A percentile compares a stretch with the other conserved stretches of the same genome.
These are phyloP conservation scores for Falcaria lacertinaria DNA, from an alignment of 2,888 invertebrate genomes.

Conservation along the genomic window DNA sequence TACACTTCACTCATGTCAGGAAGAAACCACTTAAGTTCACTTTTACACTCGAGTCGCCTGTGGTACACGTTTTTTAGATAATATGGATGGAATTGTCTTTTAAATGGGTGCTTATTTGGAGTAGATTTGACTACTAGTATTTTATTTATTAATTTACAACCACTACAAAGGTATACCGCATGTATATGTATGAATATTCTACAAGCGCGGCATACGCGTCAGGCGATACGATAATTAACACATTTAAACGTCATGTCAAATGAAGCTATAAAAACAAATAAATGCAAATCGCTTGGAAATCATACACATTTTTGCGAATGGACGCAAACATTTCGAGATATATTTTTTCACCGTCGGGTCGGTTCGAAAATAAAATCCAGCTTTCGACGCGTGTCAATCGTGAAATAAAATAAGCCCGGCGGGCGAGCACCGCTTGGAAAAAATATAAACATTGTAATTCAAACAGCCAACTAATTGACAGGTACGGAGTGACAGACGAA, in stretches of 20 bases:
- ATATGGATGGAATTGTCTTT: background rate
- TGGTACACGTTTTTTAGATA: background rate
- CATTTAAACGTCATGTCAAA: too few species aligned
- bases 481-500: constrained; percentile 1
- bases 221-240: too few species aligned
- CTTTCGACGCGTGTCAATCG: background rate
- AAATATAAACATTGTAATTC: constrained; percentile 1
- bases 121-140: too few species aligned
- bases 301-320: background rate
- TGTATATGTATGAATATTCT: too few species aligned
- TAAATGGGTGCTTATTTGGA: too few species aligned
- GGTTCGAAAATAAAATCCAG: background rate
- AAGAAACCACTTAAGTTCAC: constrained; percentile 8
- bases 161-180: too few species aligned
- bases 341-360: background rate
- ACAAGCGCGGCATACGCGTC: too few species aligned
- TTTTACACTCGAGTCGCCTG: constrained; percentile 1
- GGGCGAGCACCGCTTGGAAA: background rate
- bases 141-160: too few species aligned
- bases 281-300: too few species aligned
- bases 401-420: background rate
- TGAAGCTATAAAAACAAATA: too few species aligned
- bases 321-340: background rate
- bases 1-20: constrained; percentile 25
- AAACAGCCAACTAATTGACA: constrained; percentile 1